These are phyloP conservation scores for Epistrophe grossulariae DNA, from an alignment of 2,888 invertebrate genomes.

Conservation along the genomic window DNA sequence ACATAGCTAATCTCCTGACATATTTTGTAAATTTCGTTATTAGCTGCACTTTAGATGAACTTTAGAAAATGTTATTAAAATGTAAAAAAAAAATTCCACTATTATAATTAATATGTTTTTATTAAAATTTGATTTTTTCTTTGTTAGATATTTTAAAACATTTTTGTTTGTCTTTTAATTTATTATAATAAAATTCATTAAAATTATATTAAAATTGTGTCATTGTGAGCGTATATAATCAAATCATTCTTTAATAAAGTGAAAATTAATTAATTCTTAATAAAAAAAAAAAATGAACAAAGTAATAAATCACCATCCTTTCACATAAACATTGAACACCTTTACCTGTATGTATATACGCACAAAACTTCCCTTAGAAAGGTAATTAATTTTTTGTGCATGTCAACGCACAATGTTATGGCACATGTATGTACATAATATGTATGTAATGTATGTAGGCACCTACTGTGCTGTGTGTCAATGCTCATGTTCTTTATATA, in stretches of 20 bases:
- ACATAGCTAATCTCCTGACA: background rate
- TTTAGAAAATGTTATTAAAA: background rate
- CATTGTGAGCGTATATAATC: conserved; percentile 1
- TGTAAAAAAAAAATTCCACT: background rate
- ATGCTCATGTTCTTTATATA: background rate
- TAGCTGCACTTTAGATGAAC: background rate
- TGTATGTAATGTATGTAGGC: too few species aligned
- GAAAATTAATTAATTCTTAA: conserved; percentile 24
- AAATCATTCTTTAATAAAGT: conserved; percentile 1
- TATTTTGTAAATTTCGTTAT: background rate
- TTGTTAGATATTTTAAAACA: background rate
- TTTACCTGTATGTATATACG: background rate
- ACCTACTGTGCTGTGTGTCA: background rate
- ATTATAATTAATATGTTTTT: background rate
- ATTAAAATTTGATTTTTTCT: background rate
- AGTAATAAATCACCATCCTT: background rate
- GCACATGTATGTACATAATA: background rate
- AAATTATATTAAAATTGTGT: background rate
- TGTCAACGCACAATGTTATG: conserved; percentile 10
- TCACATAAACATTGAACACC: background rate
- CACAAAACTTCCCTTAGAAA: background rate
- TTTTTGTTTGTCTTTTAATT: background rate
- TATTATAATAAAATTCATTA: conserved; percentile 11
- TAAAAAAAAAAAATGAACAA: background rate
- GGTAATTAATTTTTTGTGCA: conserved; percentile 16